These are phyloP conservation scores for Pterois miles DNA, from an alignment of 2,797 vertebrate genomes.

Conservation along the genomic window DNA sequence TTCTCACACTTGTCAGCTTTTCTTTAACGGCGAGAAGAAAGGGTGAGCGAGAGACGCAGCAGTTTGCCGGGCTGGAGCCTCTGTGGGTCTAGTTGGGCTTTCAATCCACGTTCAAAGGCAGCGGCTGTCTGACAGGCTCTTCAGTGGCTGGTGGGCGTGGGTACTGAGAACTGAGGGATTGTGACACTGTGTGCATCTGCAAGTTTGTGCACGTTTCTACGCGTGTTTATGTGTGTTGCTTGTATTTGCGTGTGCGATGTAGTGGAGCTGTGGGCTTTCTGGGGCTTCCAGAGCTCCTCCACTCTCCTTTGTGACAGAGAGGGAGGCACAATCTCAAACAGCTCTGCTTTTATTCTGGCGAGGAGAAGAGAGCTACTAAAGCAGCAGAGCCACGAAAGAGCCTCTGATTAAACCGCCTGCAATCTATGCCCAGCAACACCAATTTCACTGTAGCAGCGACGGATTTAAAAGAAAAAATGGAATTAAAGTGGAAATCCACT, in stretches of 20 bases:
- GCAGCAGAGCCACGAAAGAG: slow-evolving; percentile 41
- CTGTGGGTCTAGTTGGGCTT: slow-evolving; percentile 47
- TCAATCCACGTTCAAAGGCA: slow-evolving; percentile 68
- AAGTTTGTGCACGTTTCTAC: neutral
- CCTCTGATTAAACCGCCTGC: slow-evolving; percentile 43
- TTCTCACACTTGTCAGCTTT: slow-evolving; percentile 43
- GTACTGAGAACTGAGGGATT: slow-evolving; percentile 45
- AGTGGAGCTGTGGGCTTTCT: slow-evolving; percentile 43
- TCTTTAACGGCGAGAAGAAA: slow-evolving; percentile 26
- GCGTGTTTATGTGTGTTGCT: neutral
- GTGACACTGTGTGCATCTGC: slow-evolving; percentile 23
- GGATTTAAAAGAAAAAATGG: neutral
- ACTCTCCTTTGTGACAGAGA: slow-evolving; percentile 43
- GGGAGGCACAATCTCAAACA: slow-evolving; percentile 35
- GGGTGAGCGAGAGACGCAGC: slow-evolving; percentile 13
- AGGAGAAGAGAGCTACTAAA: slow-evolving; percentile 26
- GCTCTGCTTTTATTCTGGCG: slow-evolving; percentile 37
- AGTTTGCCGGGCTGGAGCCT: slow-evolving; percentile 36
- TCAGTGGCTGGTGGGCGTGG: slow-evolving; percentile 52
- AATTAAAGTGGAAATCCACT: slow-evolving; percentile 14
- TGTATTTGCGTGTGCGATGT: slow-evolving; percentile 28
- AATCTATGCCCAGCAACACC: slow-evolving; percentile 17
- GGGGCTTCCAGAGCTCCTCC: slow-evolving; percentile 48
- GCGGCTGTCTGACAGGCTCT: slow-evolving; percentile 52
- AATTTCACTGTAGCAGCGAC: slow-evolving; percentile 16